These are phyloP conservation scores for Carposina sasakii DNA, from an alignment of 1,140 invertebrate species.

Conservation along the genomic window DNA sequence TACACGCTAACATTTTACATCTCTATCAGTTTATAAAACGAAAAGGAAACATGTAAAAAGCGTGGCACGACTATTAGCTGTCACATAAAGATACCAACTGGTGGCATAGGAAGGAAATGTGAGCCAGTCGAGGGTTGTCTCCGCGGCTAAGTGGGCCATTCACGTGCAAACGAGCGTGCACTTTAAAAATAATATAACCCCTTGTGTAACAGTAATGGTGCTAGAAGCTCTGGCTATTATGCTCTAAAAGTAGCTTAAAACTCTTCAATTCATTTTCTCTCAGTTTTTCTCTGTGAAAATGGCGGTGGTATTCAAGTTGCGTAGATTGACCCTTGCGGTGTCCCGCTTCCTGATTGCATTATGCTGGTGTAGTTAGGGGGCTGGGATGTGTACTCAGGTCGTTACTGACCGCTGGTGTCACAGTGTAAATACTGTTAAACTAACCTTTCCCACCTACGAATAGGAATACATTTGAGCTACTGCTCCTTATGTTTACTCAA, in stretches of 20 bases:
- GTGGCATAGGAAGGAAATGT: constrained; percentile 50
- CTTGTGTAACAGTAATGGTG: constrained; percentile 27
- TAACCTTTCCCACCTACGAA: constrained; percentile 40
- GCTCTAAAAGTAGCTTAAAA: not conserved
- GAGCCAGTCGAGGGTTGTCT: constrained; percentile 45
- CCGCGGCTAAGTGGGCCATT: constrained; percentile 73
- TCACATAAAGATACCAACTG: constrained; percentile 59
- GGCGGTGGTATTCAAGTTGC: constrained; percentile 28
- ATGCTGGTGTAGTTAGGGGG: constrained; percentile 26
- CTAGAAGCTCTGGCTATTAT: not conserved
- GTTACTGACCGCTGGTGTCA: constrained; percentile 42
- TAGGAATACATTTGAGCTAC: no score
- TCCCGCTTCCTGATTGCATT: constrained; percentile 38
- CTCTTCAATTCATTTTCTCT: not conserved
- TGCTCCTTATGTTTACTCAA: no score
- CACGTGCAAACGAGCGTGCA: constrained; percentile 71
- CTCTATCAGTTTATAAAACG: constrained; percentile 8
- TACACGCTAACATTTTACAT: no score
- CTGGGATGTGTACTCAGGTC: constrained; percentile 40
- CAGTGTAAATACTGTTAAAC: constrained; percentile 48
- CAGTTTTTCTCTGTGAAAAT: not conserved
- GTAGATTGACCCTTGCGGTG: constrained; percentile 23
- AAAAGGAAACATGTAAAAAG: constrained; percentile 54
- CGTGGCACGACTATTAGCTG: constrained; percentile 62
- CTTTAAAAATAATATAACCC: constrained; percentile 71